A percentile compares a stretch with the other conserved stretches of the same genome.
Evolutionary conservation across 2,797 vertebrate genomes (phyloP).

Genomic region (Coranthus polyacanthus): DNA sequence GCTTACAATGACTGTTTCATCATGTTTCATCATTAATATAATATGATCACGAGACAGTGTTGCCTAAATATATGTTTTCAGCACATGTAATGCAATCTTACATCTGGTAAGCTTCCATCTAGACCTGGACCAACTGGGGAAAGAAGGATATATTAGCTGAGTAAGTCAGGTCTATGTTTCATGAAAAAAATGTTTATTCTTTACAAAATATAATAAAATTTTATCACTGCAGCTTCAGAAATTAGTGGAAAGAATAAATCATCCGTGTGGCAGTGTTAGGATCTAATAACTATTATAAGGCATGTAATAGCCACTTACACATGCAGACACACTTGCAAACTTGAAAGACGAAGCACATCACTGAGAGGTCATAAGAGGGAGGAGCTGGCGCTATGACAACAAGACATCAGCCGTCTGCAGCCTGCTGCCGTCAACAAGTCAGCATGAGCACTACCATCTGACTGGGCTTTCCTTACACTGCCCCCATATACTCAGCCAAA

Average conservation of each 20-base stretch:
- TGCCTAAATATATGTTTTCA: constrained; percentile 45
- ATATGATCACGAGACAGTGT: constrained; percentile 39
- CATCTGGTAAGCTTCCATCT: constrained; percentile 21
- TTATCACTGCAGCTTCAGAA: background rate
- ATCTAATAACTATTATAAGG: constrained; percentile 12
- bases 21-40: constrained; percentile 59
- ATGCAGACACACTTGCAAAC: constrained; percentile 55
- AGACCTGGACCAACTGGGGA: constrained; percentile 5
- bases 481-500: constrained; percentile 68
- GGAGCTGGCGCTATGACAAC: constrained; percentile 69
- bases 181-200: constrained; percentile 10
- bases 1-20: constrained; percentile 46
- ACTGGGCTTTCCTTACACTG: constrained; percentile 71
- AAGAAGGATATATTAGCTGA: background rate
- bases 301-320: constrained; percentile 45
- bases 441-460: constrained; percentile 78
- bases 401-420: constrained; percentile 72
- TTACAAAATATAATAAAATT: background rate
- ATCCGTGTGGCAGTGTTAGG: constrained; percentile 6
- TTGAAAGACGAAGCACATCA: constrained; percentile 59
- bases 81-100: constrained; percentile 40
- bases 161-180: background rate
- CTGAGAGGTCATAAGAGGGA: constrained; percentile 58
- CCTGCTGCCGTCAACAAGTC: constrained; percentile 75
- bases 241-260: constrained; percentile 7